Base-by-base conservation (phyloP, 2,888 invertebrate species). In the Flabesymbios commensalis region DNA sequence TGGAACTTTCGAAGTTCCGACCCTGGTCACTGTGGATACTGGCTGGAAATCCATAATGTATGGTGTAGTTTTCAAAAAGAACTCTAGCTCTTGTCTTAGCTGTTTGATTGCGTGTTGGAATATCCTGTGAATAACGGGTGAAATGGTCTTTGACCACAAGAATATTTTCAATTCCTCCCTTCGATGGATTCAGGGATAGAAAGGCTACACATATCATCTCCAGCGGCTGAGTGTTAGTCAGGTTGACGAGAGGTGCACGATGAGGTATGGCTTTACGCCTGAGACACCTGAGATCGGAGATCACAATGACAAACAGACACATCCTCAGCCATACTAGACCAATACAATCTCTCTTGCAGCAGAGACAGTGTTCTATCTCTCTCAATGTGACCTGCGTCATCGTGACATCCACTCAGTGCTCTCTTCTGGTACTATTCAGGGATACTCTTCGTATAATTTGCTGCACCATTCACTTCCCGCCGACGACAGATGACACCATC, bases 51-150 rank as follows among this genome's bases (percentile, higher is more conserved):
- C 17, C 14, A 22, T 45, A 45, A 10, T 10, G 45, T 17, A 7
- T 7, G 10, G 19, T 45, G 22, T 17, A 19, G 19, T 45, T 45
- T 10, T 45, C 19, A 10, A 45, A 19, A 14, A 45, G 19, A 19
- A 22, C 45, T 7, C 19, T 22, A 17, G 45, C 45, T 45, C 7
- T 19, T 17, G 45, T 45, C 19, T 45, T 45, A 7, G 45, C 45
- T 45, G 45, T 45, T 45, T 45, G 45, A 45, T 45, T 45, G 17
- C 19, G 10, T 19, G 45, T 45, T 45, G 45, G 45, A 17, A 45
- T 19, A 17, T 7, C 45, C 7, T 17, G 7, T 14, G 45, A 14
- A 19, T 45, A 45, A 17, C 22, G 14, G 7, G 45, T 45, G 19
- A 45, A 45, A 45, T 45, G 45, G 45, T 45, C 45, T 45, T 14